phyloP scores from a whole-genome alignment of 2,888 invertebrate species.

The Acronicta psi region DNA sequence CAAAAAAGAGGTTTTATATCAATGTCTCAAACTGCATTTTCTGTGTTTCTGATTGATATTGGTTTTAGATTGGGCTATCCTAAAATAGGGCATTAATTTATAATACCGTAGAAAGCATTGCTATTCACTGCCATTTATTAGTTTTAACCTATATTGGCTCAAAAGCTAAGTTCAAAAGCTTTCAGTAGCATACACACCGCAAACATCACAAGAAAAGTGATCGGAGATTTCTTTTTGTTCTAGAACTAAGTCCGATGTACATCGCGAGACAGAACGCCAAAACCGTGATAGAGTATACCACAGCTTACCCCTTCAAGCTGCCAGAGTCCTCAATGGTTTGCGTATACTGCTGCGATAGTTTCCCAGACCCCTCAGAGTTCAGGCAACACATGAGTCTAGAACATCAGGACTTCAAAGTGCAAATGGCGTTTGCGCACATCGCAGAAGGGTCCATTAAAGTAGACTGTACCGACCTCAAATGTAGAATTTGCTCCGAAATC shows the following conservation, averaged over 20 bases:
- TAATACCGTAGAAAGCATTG: background rate
- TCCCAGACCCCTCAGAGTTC: constrained; percentile 60
- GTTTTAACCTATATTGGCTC: background rate
- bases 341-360: constrained; percentile 65
- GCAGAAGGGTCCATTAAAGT: constrained; percentile 59
- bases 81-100: too few species aligned
- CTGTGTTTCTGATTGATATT: too few species aligned
- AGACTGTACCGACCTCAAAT: constrained; percentile 58
- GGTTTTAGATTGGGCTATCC: too few species aligned
- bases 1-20: too few species aligned
- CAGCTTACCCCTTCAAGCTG: constrained; percentile 64
- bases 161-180: background rate
- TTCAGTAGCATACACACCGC: background rate
- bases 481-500: constrained; percentile 55
- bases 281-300: constrained; percentile 57
- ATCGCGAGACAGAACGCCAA: constrained; percentile 59
- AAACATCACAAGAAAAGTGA: constrained; percentile 41
- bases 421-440: constrained; percentile 58
- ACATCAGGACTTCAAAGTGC: constrained; percentile 57
- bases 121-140: background rate
- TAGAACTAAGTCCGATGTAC: constrained; percentile 57
- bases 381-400: constrained; percentile 61
- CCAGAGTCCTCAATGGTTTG: constrained; percentile 56
- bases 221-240: constrained; percentile 62
- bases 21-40: too few species aligned